Percentiles rank a stretch among this genome's conserved stretches.
Evolutionary conservation across 2,888 invertebrate species (phyloP).

Genomic region (Drosophila acutilabella): DNA sequence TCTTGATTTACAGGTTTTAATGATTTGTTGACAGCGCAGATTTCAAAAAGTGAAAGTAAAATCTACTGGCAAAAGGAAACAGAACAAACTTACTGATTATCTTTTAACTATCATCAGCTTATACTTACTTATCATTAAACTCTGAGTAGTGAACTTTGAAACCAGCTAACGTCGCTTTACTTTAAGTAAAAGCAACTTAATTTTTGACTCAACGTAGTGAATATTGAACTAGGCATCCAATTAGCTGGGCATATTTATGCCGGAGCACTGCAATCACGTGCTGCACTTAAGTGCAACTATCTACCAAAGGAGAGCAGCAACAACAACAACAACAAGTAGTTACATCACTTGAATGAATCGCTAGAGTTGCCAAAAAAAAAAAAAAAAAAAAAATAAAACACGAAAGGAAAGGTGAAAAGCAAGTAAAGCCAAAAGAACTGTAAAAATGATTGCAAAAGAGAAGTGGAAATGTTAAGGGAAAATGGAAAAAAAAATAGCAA

Average conservation of each 20-base stretch:
- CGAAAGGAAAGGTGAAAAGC: slow-evolving; percentile 3
- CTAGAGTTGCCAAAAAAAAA: slow-evolving; percentile 37
- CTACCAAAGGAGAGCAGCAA: slow-evolving; percentile 11
- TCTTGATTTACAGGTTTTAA: too few relatives aligned
- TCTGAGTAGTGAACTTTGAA: background rate
- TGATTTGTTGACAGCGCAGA: too few relatives aligned
- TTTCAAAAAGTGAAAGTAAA: too few relatives aligned
- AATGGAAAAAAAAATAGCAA: slow-evolving; percentile 1
- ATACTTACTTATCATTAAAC: too few relatives aligned
- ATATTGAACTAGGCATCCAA: slow-evolving; percentile 40
- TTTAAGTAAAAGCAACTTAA: background rate
- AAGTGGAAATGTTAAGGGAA: background rate
- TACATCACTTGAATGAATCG: slow-evolving; percentile 49
- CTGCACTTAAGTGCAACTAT: slow-evolving; percentile 47
- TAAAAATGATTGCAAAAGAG: slow-evolving; percentile 19
- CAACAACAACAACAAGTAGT: slow-evolving; percentile 18
- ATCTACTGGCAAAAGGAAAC: too few relatives aligned
- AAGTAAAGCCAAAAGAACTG: background rate
- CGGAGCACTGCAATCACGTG: slow-evolving; percentile 37
- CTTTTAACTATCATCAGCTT: too few relatives aligned
- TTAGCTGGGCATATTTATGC: slow-evolving; percentile 36
- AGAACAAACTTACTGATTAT: too few relatives aligned
- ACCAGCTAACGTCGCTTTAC: background rate
- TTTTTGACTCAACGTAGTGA: background rate
- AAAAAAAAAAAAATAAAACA: background rate